Percentiles rank a stretch among this genome's conserved stretches.
Conservation (phyloP, 2,113 vertebrate genomes). For the Halichoerus grypus region DNA sequence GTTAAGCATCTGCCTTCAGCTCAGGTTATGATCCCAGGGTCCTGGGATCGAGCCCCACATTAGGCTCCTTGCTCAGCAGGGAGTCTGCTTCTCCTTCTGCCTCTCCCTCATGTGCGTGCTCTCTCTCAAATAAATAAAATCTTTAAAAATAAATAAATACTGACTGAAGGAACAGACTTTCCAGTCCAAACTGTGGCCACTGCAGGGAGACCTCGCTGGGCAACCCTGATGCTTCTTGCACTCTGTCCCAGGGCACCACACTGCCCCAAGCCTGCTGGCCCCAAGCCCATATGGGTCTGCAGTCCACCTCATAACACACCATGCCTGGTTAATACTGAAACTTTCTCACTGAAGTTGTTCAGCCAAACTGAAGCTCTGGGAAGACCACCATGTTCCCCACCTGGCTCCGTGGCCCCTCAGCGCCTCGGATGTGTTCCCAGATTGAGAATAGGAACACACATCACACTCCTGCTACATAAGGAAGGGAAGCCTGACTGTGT, state of each 20-base stretch:
- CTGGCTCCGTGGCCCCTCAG: neutral
- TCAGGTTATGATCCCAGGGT: no score
- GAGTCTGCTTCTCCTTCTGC: neutral
- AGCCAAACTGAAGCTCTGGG: neutral
- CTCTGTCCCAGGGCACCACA: neutral
- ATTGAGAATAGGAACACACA: neutral
- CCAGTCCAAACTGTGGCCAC: neutral
- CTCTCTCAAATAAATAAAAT: neutral
- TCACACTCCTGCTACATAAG: neutral
- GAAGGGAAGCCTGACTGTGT: neutral
- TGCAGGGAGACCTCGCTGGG: rapidly evolving
- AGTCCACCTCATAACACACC: neutral
- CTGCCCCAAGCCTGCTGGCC: neutral
- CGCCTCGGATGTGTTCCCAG: neutral
- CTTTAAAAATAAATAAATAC: neutral
- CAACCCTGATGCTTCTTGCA: neutral
- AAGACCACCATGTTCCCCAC: neutral
- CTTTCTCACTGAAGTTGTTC: neutral
- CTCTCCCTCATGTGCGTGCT: neutral
- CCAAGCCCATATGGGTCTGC: rapidly evolving
- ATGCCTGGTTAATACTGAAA: neutral
- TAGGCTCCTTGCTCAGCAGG: neutral
- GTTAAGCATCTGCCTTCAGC: no score
- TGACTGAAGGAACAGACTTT: neutral
- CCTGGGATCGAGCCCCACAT: no score